Evolutionary conservation across 1,140 invertebrate species (phyloP), one percentile per base, ranked within the genome.

Genomic region (Holotrichia oblita): DNA sequence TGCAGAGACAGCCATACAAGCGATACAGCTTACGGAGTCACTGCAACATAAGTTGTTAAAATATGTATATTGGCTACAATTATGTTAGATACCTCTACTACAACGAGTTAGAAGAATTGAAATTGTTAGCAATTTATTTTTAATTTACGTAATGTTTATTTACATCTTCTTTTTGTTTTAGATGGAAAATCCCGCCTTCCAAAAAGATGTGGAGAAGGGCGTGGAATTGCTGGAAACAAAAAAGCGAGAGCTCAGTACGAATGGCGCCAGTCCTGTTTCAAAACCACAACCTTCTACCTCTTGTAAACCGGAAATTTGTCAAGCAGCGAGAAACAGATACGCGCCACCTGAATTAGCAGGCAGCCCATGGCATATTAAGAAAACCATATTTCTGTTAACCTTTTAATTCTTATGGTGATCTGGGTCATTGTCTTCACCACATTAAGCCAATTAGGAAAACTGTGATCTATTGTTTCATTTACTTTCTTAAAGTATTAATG

Each of bases 341-440:
- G 81, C 81, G 69, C 82, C 84, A 3, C 83, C 84, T 3, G 83
- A 86, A 78, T 78, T 86, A n/a, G 80, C 82, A 4, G 88, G 88
- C 73, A 89, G 86, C 73, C 89, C 89, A 0, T 90, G 89, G 89
- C 88, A 90, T 64, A 80, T 82, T 3, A 85, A 87, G 6, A 90
- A 90, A 78, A 89, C 88, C 0, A 81, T 88, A 40, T 89, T 89
- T 79, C 85, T 90, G 8, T 76, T 90, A 7, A 84, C 81, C 4
- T 85, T 87, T 85, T 90, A 77, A 81, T 87, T 12, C 83, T 88
- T 0, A 81, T 90, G 0, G 78, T 88, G 14, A 14, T 89, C 1
- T 90, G 89, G 89, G 83, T 89, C 10, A 83, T 90, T 75, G 80
- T 89, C 40, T 90, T 89, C 79, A 83, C 85, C 0, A 76, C 86